Base-by-base conservation (phyloP, 2,113 vertebrate genomes). In the Pluvianellus socialis region DNA sequence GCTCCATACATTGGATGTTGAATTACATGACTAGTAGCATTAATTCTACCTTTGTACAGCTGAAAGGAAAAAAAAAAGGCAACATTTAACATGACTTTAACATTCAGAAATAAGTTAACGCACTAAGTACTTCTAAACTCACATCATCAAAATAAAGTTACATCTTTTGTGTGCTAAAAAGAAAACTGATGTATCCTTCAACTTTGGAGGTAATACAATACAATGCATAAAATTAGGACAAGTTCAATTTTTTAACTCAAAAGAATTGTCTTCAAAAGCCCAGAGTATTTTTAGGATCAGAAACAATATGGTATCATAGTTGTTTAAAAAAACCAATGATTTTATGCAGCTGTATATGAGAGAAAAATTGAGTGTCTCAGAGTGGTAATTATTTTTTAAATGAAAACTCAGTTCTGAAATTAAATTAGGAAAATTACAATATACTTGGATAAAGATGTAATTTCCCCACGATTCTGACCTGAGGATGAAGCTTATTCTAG, bases 1-100 rank as follows among this genome's bases (percentile, higher is more conserved):
- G 99, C 99, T 96, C 99, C 99, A 22, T 99, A 99, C 99, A 99
- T 99, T 79, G 99, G 99, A 97, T 99, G 99, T 94, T 99, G 99
- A 97, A 99, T 99, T 95, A 99, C 98, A 40, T 99, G 99, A 97
- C 99, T 99, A 68, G 99, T 99, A 79, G 99, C 99, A 96, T 99
- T 99, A 96, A 99, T 99, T 97, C 99, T 99, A 90, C 99, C 99
- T 98, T 99, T 99, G 96, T 99, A 99, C 9, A 99, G 95, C 99
- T 99, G 65, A 95, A 97, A 92, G 21, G 68, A 80, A 95, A 75
- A 53, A 68, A 17, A 62, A 50, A 33, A 82, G 28, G 26, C 42
- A 88, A 62, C 77, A 53, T 67, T 92, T 79, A 75, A 66, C 42
- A 85, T 8, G 5, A 61, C 49, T 75, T 68, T 28, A 88, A 86